phyloP scores from a whole-genome alignment of 2,888 invertebrate species.

The Euzophera pinguis region DNA sequence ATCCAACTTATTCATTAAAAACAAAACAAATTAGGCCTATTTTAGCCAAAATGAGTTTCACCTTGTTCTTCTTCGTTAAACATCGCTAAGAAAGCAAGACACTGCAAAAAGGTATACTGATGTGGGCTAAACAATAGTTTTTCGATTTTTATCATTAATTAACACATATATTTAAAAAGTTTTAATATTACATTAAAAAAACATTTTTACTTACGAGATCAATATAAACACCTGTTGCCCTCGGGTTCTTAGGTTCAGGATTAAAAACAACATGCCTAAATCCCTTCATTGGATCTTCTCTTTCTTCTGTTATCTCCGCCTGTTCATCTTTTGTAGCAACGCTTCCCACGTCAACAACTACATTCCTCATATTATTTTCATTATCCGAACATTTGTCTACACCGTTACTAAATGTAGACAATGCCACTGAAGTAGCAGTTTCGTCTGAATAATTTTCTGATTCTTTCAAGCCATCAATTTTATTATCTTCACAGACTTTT shows the following conservation, averaged over 20 bases:
- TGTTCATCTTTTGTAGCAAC: background rate
- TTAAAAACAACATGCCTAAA: conserved; percentile 34
- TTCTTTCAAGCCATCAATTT: background rate
- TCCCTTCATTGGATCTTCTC: conserved; percentile 28
- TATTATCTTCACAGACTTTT: background rate
- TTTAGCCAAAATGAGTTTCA: too few species aligned
- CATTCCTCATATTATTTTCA: background rate
- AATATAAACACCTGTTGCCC: background rate
- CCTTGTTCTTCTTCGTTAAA: too few species aligned
- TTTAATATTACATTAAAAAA: too few species aligned
- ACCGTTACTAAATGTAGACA: background rate
- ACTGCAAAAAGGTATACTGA: too few species aligned
- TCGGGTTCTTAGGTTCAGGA: conserved; percentile 24
- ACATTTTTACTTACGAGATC: background rate
- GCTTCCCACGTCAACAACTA: background rate
- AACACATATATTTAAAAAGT: too few species aligned
- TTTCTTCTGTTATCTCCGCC: conserved; percentile 18
- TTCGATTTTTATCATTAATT: too few species aligned
- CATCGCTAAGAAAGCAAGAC: too few species aligned
- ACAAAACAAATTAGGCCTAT: too few species aligned
- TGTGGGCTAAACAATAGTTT: too few species aligned
- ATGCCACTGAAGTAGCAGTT: background rate
- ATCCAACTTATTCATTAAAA: too few species aligned
- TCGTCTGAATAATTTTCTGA: background rate
- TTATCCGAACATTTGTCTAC: background rate